Base-by-base conservation (phyloP, 1,140 invertebrate genomes). In the Drosophila pruinosa region DNA sequence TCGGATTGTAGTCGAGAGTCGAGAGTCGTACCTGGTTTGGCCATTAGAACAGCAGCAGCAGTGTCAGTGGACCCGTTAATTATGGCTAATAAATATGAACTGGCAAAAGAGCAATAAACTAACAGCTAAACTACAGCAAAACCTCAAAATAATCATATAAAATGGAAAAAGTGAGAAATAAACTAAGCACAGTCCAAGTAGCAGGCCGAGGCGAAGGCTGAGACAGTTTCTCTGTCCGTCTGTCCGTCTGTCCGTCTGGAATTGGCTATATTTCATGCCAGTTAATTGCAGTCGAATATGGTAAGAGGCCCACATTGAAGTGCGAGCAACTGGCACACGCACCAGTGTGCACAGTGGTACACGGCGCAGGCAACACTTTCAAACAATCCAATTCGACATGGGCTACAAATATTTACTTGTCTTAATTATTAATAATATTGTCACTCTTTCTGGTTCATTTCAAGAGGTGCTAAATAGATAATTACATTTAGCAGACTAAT, bases 41-140 rank as follows among this genome's bases (percentile, higher is more conserved):
- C 43, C 43, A 67, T 76, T 75, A 79, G 77, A 80, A 81, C 62
- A 50, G 43, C 17, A 22, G 43, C 17, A 22, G 36, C 17, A 56
- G 43, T 28, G 26, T 45, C 28, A 22, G 24, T 31, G 8, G 56
- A 64, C 63, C 53, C 62, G 62, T 64, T 83, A 85, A 83, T 83
- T 83, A 79, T 83, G 68, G 72, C 65, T 68, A 80, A 85, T 86
- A 85, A 85, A 85, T 85, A 86, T 86, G 59, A 72, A 74, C 81
- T 86, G 81, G 73, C 81, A 85, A 85, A 85, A 86, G 73, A 77
- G 73, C 81, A 85, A 80, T 80, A 85, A 86, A 68, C 81, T 70
- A 86, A 63, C 61, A 43, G 53, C 43, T 38, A 68, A 72, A 75
- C 74, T 52, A 38, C 64, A 38, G 34, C 21, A 43, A 39, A 41